phyloP scores from a whole-genome alignment of 2,888 invertebrate species.

The Acanthacorydalis orientalis region DNA sequence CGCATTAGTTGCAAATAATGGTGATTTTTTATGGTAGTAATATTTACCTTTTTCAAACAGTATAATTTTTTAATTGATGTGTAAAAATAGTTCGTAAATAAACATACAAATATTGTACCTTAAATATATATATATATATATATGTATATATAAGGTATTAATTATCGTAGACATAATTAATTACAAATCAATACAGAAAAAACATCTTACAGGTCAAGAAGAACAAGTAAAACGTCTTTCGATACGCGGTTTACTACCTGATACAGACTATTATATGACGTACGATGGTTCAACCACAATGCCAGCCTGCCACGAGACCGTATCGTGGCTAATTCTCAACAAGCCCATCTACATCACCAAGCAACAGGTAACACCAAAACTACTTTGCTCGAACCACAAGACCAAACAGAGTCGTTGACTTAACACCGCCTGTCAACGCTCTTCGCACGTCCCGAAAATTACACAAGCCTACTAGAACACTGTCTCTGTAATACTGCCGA shows the following conservation, averaged over 20 bases:
- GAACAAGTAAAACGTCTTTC: constrained; percentile 73
- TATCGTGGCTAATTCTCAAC: constrained; percentile 96
- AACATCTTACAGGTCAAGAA: constrained; percentile 48
- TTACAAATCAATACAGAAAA: background rate
- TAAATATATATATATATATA: too few relatives aligned
- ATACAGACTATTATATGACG: constrained; percentile 93
- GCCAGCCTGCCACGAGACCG: constrained; percentile 95
- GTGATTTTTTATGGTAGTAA: too few relatives aligned
- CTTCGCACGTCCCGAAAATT: background rate
- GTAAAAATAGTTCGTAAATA: too few relatives aligned
- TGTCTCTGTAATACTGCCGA: too few relatives aligned
- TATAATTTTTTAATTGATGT: too few relatives aligned
- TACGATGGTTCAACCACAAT: constrained; percentile 95
- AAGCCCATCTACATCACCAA: constrained; percentile 96
- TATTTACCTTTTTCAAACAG: too few relatives aligned
- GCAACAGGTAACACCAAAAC: constrained; percentile 57
- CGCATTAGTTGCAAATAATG: too few relatives aligned
- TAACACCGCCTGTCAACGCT: background rate
- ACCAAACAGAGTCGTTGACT: background rate
- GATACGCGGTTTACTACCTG: constrained; percentile 75
- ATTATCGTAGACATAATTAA: background rate
- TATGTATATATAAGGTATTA: background rate
- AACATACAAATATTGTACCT: too few relatives aligned
- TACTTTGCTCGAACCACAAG: too few relatives aligned
- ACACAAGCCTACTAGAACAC: too few relatives aligned